Conservation (phyloP, 2,797 vertebrate genomes). For the Parauchenoglanis punctatus region DNA sequence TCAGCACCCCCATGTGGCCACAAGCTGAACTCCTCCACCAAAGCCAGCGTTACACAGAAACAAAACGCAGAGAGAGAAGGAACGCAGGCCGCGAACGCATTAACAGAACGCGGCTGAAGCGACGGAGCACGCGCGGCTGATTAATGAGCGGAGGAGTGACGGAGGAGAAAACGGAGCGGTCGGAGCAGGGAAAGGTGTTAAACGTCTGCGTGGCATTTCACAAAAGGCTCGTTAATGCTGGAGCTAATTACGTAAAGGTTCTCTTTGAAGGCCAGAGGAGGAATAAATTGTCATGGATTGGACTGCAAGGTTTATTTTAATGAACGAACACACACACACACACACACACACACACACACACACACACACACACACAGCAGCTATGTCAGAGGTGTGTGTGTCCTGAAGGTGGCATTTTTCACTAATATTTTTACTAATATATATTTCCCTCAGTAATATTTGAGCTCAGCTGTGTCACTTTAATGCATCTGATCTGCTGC, state of each 20-base stretch:
- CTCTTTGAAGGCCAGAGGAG: conserved; percentile 1
- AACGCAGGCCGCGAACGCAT: not conserved
- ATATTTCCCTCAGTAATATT: conserved; percentile 25
- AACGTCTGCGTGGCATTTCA: conserved; percentile 20
- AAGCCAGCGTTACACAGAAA: not conserved
- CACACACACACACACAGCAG: not conserved
- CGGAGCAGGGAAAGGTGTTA: conserved; percentile 9
- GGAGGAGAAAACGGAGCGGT: not conserved
- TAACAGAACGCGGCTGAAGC: not conserved
- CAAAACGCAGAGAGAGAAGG: not conserved
- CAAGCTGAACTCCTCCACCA: conserved; percentile 40
- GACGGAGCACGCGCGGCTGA: not conserved
- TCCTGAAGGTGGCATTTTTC: not conserved
- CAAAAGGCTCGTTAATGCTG: conserved; percentile 9
- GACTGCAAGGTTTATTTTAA: not conserved
- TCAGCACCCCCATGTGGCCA: conserved; percentile 79
- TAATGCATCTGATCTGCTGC: conserved; percentile 65
- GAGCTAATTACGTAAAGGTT: conserved; percentile 19
- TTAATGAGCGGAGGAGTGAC: not conserved
- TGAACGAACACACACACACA: not conserved
- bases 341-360: not conserved
- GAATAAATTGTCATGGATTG: not conserved
- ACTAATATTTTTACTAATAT: no score
- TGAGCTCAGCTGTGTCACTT: conserved; percentile 38
- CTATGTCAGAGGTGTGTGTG: not conserved